phyloP scores from a whole-genome alignment of 2,888 invertebrate genomes.

The Julus scanicus region DNA sequence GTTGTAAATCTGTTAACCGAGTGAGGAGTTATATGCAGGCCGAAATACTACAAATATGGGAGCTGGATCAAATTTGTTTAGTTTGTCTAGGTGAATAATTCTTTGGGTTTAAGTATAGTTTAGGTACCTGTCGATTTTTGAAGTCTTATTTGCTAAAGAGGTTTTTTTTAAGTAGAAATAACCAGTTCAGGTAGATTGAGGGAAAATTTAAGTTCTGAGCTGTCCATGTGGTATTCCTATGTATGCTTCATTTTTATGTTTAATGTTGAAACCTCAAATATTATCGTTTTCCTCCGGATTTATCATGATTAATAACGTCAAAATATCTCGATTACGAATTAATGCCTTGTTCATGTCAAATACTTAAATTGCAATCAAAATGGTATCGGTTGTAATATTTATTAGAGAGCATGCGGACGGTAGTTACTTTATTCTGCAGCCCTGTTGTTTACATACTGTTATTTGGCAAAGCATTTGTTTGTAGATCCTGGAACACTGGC shows the following conservation, averaged over 20 bases:
- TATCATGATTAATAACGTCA: not conserved
- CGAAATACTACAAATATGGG: too few species aligned
- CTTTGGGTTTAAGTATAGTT: too few species aligned
- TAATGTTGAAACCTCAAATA: not conserved
- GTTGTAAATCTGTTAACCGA: too few species aligned
- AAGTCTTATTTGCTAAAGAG: not conserved
- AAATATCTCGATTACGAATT: not conserved
- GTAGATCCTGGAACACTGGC: slow-evolving; percentile 2
- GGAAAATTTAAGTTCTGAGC: not conserved
- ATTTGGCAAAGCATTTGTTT: not conserved
- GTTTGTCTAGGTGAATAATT: too few species aligned
- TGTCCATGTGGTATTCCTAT: not conserved
- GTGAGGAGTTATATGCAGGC: too few species aligned
- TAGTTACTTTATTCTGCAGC: not conserved
- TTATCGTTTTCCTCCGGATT: not conserved
- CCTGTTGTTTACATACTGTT: not conserved
- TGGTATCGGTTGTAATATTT: not conserved
- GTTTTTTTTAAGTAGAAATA: not conserved
- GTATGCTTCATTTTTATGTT: not conserved
- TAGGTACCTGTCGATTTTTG: not conserved
- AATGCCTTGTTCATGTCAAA: too few species aligned
- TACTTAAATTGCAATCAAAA: not conserved
- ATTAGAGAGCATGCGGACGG: not conserved
- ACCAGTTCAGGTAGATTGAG: not conserved
- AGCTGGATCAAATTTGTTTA: too few species aligned